Evolutionary conservation across 1,140 invertebrate genomes (phyloP), one percentile per base, ranked within the genome.

Genomic region (Acyrthosiphon pisum): DNA sequence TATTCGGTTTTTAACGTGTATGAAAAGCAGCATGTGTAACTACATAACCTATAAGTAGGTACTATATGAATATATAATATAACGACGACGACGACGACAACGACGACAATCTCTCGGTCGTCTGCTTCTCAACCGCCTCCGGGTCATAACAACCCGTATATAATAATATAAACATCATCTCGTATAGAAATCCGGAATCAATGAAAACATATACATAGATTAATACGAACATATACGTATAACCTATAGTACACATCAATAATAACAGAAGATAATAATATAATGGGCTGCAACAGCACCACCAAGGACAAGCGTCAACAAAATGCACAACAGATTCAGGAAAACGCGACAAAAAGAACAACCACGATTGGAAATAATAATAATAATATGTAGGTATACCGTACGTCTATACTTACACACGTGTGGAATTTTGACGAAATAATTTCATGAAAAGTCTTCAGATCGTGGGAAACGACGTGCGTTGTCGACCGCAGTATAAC

Each of bases 271-370:
- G 35, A 83, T 83, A 3, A 22, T 18, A 83, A 83, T 35, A 83
- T 37, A 37, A 37, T 37, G n/a, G 76, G 76, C 37, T 41, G 41
- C 83, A 86, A 86, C 37, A 60, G 53, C 76, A 37, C 22, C 90
- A n/a, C 30, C 90, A 91, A 91, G 90, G 90, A 91, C 90, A 81
- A 41, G 53, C 46, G 44, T 91, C 90, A 91, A 81, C 60, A 35
- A 76, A 48, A 56, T 53, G n/a, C 35, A 90, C 50, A 35, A 90
- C 37, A 41, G 41, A 91, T 26, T n/a, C 56, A n/a, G 90, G 90
- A 91, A 91, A 91, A 91, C 30, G 6, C 50, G 53, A 91, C 56
- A 44, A 91, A 37, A 46, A 68, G 30, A 18, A 76, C 37, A 41
- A 68, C 56, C 26, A 22, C 60, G 60, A 81, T 88, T 50, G 46